Conservation (phyloP, 2,797 vertebrate species). For the Echeneis naucrates region DNA sequence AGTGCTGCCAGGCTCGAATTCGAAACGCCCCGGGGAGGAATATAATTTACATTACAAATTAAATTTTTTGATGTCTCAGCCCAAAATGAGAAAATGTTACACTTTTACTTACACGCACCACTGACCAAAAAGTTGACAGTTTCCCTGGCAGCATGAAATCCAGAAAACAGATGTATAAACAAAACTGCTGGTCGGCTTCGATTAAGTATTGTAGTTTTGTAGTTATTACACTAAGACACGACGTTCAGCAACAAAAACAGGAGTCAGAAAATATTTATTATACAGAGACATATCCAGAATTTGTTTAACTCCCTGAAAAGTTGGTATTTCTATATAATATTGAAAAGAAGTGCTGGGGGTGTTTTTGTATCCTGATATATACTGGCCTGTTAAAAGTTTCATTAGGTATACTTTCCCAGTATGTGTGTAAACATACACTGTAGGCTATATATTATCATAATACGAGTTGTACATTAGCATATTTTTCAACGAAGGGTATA, state of each 20-base stretch:
- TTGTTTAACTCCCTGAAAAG: not conserved
- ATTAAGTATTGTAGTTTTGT: conserved; percentile 19
- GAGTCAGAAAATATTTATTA: not conserved
- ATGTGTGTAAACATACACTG: not conserved
- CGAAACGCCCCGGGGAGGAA: conserved; percentile 26
- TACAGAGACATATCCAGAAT: not conserved
- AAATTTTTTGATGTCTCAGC: conserved; percentile 21
- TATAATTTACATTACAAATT: conserved; percentile 37
- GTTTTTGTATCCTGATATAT: too few species aligned
- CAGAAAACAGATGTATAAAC: conserved; percentile 5
- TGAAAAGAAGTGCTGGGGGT: too few species aligned
- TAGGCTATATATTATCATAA: too few species aligned
- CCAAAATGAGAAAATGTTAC: conserved; percentile 13
- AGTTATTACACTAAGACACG: not conserved
- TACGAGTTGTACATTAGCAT: too few species aligned
- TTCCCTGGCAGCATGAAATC: not conserved
- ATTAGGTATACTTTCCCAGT: not conserved
- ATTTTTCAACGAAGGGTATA: too few species aligned
- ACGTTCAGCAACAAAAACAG: not conserved
- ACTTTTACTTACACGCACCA: not conserved
- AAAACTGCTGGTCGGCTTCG: not conserved
- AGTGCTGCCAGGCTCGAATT: conserved; percentile 10
- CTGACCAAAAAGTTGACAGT: not conserved
- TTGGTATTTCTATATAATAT: not conserved
- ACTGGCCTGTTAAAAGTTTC: not conserved